Percentiles rank a stretch among this genome's conserved stretches.
Conservation (phyloP, 2,888 invertebrate species). For the Anticlea derivata region DNA sequence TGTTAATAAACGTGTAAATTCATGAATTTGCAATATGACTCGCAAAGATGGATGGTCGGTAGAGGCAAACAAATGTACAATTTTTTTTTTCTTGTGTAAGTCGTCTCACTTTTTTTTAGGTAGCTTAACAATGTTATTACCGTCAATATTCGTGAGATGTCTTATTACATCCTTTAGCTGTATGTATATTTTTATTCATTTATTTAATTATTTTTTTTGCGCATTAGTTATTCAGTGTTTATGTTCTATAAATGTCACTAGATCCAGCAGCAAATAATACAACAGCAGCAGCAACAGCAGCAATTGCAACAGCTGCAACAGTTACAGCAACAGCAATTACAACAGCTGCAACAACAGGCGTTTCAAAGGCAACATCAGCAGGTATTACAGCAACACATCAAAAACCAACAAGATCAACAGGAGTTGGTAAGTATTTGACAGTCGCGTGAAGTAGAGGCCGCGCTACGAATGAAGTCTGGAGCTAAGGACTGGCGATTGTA, state of each 20-base stretch:
- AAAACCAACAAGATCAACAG: conserved; percentile 82
- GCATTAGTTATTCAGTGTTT: not conserved
- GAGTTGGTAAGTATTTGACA: conserved; percentile 58
- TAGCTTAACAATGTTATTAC: no score
- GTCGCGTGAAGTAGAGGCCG: no score
- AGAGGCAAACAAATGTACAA: no score
- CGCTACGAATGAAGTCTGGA: no score
- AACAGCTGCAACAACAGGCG: conserved; percentile 63
- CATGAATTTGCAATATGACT: no score
- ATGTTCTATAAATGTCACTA: conserved; percentile 30
- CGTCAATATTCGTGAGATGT: no score
- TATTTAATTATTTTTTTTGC: not conserved
- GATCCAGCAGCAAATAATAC: conserved; percentile 78
- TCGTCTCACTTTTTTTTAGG: no score
- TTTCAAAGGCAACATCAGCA: conserved; percentile 69
- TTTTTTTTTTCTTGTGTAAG: no score
- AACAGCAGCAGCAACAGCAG: conserved; percentile 64
- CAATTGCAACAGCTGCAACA: conserved; percentile 60
- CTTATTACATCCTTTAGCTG: no score
- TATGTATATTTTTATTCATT: not conserved
- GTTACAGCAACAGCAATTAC: conserved; percentile 61
- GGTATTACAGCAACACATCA: conserved; percentile 84
- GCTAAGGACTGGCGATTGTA: no score
- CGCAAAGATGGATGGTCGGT: no score
- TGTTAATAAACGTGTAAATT: no score